Conservation (phyloP, 2,888 invertebrate species). For the Aproaerema taeniolella region DNA sequence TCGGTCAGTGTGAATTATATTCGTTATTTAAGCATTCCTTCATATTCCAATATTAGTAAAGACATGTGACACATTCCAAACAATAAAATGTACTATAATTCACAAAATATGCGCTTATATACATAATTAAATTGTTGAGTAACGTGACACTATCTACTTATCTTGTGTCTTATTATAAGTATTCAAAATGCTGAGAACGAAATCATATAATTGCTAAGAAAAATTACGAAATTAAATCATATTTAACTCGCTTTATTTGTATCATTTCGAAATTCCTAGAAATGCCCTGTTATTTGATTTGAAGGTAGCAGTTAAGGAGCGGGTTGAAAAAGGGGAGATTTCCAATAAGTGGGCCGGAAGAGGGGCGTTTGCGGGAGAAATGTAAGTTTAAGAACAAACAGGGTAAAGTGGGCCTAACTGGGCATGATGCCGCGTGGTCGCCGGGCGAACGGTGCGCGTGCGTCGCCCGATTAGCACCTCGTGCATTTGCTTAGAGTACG, state of each 20-base stretch:
- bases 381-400: conserved; percentile 62
- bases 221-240: conserved; percentile 76
- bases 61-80: conserved; percentile 63
- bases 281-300: conserved; percentile 20
- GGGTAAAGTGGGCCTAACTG: conserved; percentile 62
- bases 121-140: conserved; percentile 52
- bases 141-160: conserved; percentile 56
- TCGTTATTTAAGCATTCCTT: conserved; percentile 48
- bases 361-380: conserved; percentile 61
- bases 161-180: conserved; percentile 66
- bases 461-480: conserved; percentile 63
- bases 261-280: conserved; percentile 9
- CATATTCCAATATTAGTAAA: conserved; percentile 39
- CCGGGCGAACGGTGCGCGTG: conserved; percentile 33
- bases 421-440: conserved; percentile 37
- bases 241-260: conserved; percentile 62
- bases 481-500: conserved; percentile 34
- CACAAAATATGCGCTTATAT: conserved; percentile 66
- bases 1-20: conserved; percentile 31
- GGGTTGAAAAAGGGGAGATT: conserved; percentile 53
- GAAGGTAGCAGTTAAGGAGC: conserved; percentile 35
- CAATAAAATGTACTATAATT: conserved; percentile 44
- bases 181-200: conserved; percentile 72
- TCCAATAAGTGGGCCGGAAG: conserved; percentile 67
- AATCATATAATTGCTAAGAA: conserved; percentile 74